A percentile compares a stretch with the other conserved stretches of the same genome.
These are phyloP conservation scores for Steatornis caripensis DNA, from an alignment of 2,113 vertebrate species.

Conservation along the genomic window DNA sequence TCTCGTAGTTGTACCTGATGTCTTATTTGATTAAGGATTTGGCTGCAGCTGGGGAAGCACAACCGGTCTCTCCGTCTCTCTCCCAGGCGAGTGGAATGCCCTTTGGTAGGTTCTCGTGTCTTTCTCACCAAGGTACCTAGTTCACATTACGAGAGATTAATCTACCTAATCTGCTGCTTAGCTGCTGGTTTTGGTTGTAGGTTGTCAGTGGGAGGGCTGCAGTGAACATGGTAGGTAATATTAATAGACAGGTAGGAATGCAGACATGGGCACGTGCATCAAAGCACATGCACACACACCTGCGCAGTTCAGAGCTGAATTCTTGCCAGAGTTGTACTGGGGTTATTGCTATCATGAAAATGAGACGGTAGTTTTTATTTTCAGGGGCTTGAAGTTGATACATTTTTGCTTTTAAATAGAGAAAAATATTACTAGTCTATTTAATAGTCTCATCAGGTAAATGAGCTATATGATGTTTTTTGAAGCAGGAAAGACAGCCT, in stretches of 20 bases:
- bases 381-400: not conserved
- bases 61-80: not conserved
- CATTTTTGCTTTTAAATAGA: not conserved
- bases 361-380: not conserved
- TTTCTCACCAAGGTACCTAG: not conserved
- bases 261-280: too few species aligned
- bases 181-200: not conserved
- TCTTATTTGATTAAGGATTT: not conserved
- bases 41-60: not conserved
- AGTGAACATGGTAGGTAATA: too few species aligned
- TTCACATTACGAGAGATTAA: not conserved
- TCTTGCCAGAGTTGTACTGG: not conserved
- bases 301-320: not conserved
- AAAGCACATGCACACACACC: not conserved
- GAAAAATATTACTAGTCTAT: not conserved
- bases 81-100: not conserved
- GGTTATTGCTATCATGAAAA: not conserved
- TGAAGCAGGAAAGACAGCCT: not conserved
- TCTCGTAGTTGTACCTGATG: not conserved
- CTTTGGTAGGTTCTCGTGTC: not conserved
- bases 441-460: not conserved
- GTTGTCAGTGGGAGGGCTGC: not conserved
- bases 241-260: not conserved
- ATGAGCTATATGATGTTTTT: not conserved
- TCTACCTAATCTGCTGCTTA: not conserved